A percentile compares a stretch with the other conserved stretches of the same genome.
phyloP scores from a whole-genome alignment of 2,797 vertebrate species.

The Ispidina picta region DNA sequence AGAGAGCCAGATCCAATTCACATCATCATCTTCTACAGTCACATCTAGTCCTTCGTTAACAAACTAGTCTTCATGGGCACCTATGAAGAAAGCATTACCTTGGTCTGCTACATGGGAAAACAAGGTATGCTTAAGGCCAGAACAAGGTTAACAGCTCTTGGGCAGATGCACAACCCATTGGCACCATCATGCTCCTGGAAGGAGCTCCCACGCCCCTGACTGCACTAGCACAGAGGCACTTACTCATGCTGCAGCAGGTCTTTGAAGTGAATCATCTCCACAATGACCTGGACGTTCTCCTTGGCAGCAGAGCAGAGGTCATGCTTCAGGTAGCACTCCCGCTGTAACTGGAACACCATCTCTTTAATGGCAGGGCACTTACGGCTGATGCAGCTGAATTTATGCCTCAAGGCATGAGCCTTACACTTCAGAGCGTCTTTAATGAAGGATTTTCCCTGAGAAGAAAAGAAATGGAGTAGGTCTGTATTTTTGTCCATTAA shows the following conservation, averaged over 20 bases:
- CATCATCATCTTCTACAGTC: background rate
- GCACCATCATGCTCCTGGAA: constrained; percentile 37
- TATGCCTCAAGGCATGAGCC: constrained; percentile 94
- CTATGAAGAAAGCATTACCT: background rate
- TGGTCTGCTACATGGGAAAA: background rate
- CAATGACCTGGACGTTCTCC: constrained; percentile 94
- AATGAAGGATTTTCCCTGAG: constrained; percentile 98
- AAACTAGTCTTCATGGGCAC: background rate
- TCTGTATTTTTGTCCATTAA: constrained; percentile 56
- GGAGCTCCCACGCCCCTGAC: constrained; percentile 65
- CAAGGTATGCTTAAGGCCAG: background rate
- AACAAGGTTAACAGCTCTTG: constrained; percentile 15
- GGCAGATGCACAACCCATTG: constrained; percentile 38
- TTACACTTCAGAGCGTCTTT: constrained; percentile 98
- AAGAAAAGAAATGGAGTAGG: constrained; percentile 45
- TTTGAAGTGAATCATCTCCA: constrained; percentile 99
- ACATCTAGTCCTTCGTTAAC: background rate
- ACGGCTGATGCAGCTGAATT: constrained; percentile 98
- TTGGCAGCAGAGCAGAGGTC: constrained; percentile 95
- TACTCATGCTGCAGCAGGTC: constrained; percentile 97
- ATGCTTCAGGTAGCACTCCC: constrained; percentile 96
- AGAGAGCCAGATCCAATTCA: background rate
- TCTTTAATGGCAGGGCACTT: constrained; percentile 98
- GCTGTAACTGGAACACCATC: constrained; percentile 97
- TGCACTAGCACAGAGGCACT: constrained; percentile 73